phyloP scores from a whole-genome alignment of 2,113 vertebrate species.

The Choloepus hoffmanni region DNA sequence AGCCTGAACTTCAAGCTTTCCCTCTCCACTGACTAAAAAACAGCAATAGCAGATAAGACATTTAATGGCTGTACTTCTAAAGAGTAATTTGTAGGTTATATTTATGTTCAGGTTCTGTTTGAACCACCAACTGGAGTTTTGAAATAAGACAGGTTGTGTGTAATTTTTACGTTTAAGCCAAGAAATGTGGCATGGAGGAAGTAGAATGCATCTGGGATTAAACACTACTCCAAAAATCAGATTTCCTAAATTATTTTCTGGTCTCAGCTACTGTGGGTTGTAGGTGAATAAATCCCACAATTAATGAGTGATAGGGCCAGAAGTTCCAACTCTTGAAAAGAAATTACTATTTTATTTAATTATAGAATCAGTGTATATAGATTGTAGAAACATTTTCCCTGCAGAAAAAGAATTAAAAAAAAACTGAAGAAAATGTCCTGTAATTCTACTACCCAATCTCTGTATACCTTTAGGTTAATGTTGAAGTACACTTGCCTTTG shows the following conservation, averaged over 20 bases:
- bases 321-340: not conserved
- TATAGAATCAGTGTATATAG: not conserved
- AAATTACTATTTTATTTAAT: not conserved
- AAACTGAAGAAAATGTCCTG: not conserved
- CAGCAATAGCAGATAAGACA: not conserved
- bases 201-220: not conserved
- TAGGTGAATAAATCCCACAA: not conserved
- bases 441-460: not conserved
- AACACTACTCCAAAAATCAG: not conserved
- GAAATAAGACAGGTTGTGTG: slow-evolving; percentile 49
- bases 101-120: slow-evolving; percentile 29
- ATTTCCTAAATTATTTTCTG: slow-evolving; percentile 6
- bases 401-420: not conserved
- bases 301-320: not conserved
- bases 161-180: slow-evolving; percentile 40
- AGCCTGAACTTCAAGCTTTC: not conserved
- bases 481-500: not conserved
- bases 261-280: not conserved
- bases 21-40: not conserved
- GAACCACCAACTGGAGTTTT: not conserved
- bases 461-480: not conserved
- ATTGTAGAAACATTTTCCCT: not conserved
- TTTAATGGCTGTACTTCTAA: not conserved
- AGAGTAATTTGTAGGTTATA: not conserved
- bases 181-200: not conserved